Percentiles rank a stretch among this genome's conserved stretches.
Conservation (phyloP, 2,888 invertebrate species). For the Amphipyra berbera region DNA sequence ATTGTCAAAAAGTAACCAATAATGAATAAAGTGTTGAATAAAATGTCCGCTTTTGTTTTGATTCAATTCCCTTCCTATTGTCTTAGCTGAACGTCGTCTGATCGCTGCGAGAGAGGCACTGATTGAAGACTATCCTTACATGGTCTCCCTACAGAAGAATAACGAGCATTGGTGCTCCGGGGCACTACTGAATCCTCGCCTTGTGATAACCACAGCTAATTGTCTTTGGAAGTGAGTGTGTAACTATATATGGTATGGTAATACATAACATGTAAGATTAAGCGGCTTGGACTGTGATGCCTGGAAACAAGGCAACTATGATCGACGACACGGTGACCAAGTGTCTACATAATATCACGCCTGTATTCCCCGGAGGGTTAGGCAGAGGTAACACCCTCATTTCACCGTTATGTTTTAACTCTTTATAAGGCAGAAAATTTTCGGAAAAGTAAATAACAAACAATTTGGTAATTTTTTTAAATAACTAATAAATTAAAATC, state of each 20-base stretch:
- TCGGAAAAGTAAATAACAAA: no score
- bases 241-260: background rate
- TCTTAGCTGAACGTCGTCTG: slow-evolving; percentile 70
- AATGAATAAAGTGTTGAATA: slow-evolving; percentile 51
- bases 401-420: no score
- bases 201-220: slow-evolving; percentile 84
- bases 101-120: slow-evolving; percentile 75
- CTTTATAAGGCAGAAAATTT: no score
- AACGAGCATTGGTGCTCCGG: slow-evolving; percentile 83
- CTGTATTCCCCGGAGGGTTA: no score
- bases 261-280: background rate
- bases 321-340: no score
- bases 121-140: slow-evolving; percentile 82
- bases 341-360: no score
- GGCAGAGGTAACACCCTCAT: no score
- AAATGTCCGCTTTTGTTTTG: slow-evolving; percentile 40
- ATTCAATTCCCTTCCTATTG: slow-evolving; percentile 53
- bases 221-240: slow-evolving; percentile 86
- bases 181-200: slow-evolving; percentile 77
- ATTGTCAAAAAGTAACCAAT: slow-evolving; percentile 11
- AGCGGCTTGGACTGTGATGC: no score
- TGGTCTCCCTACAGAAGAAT: slow-evolving; percentile 81
- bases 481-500: no score
- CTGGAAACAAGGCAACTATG: no score
- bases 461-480: no score